phyloP scores from a whole-genome alignment of 1,140 invertebrate species.

The Temnothorax curvispinosus region DNA sequence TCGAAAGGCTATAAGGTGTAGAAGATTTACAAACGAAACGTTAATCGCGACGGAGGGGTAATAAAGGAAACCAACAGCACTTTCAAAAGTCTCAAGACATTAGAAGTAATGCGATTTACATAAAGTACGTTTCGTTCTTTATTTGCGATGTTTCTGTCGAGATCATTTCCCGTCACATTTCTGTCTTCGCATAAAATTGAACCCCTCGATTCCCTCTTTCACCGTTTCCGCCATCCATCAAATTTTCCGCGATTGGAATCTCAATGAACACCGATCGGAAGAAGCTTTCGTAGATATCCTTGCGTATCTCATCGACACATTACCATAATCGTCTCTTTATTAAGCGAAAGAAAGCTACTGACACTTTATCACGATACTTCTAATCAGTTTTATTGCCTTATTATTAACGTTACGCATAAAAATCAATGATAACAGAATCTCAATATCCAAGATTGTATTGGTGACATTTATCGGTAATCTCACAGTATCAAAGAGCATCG shows the following conservation, averaged over 20 bases:
- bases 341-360: background rate
- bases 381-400: background rate
- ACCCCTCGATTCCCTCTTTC: conserved; percentile 3
- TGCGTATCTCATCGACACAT: background rate
- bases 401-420: background rate
- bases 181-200: conserved; percentile 37
- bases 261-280: conserved; percentile 24
- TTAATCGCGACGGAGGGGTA: background rate
- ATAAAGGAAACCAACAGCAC: background rate
- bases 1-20: background rate
- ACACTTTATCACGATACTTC: background rate
- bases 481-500: background rate
- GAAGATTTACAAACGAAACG: background rate
- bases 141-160: conserved; percentile 7
- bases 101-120: conserved; percentile 17
- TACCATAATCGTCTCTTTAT: conserved; percentile 18
- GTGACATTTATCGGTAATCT: background rate
- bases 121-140: conserved; percentile 33
- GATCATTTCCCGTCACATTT: conserved; percentile 8
- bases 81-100: background rate
- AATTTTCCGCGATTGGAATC: conserved; percentile 40
- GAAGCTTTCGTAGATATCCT: conserved; percentile 3
- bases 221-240: conserved; percentile 25
- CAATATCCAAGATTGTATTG: background rate
- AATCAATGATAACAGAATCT: background rate